Evolutionary conservation across 2,888 invertebrate genomes (phyloP).

Genomic region (Lycophotia porphyrea): DNA sequence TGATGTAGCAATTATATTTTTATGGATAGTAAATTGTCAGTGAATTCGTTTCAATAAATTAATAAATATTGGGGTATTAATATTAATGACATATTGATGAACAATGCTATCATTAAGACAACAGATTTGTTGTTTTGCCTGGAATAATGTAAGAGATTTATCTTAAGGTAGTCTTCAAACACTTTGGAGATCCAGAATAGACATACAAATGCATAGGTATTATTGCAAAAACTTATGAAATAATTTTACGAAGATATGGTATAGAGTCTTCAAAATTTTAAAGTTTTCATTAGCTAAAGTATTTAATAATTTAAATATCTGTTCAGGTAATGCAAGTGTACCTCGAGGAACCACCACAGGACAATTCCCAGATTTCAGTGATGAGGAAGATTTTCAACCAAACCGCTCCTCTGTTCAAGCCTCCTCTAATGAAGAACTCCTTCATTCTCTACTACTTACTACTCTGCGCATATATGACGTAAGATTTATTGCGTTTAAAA

Average conservation of each 20-base stretch:
- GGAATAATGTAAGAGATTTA: neutral
- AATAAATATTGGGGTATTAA: neutral
- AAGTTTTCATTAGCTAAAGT: neutral
- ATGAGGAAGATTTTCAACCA: conserved; percentile 82
- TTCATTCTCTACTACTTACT: conserved; percentile 81
- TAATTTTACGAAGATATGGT: neutral
- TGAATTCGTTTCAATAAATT: neutral
- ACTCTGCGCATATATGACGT: conserved; percentile 85
- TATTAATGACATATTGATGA: neutral
- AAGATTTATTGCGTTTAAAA: conserved; percentile 61
- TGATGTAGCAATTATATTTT: neutral
- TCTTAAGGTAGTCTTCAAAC: neutral
- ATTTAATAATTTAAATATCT: neutral
- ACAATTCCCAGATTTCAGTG: conserved; percentile 65
- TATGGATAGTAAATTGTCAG: neutral
- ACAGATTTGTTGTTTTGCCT: neutral
- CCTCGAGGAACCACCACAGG: conserved; percentile 71
- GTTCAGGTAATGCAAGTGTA: conserved; percentile 75
- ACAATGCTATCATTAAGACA: neutral
- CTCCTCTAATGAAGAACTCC: conserved; percentile 79
- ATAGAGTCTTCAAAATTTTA: neutral
- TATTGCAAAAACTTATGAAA: neutral
- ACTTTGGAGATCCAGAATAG: neutral
- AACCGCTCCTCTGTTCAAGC: conserved; percentile 82
- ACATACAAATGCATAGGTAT: neutral